Evolutionary conservation across 2,113 vertebrate species (phyloP).

Genomic region (Zosterops japonicus): DNA sequence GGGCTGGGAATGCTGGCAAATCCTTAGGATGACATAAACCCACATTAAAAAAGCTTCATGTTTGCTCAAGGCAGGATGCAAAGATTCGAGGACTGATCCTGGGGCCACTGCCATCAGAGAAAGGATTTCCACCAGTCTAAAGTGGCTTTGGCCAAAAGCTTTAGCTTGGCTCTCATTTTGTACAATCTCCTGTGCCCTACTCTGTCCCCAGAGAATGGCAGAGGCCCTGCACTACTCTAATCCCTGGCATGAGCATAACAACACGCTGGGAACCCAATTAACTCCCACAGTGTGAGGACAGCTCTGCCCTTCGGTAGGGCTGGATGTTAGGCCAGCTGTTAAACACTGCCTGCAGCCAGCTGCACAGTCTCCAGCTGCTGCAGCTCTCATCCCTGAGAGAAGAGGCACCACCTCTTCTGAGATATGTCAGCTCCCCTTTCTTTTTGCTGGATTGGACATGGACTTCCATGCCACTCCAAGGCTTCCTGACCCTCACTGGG

Average conservation of each 20-base stretch:
- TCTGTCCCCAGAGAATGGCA: not conserved
- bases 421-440: not conserved
- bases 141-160: not conserved
- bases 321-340: not conserved
- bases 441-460: not conserved
- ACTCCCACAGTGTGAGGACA: rapidly evolving
- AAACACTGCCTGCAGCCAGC: not conserved
- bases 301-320: not conserved
- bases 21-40: not conserved
- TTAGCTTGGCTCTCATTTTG: not conserved
- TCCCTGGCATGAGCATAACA: not conserved
- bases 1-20: not conserved
- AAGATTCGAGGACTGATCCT: not conserved
- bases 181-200: not conserved
- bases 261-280: not conserved
- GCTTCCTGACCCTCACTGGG: not conserved
- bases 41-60: rapidly evolving
- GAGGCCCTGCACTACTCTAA: not conserved
- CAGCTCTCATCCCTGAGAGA: not conserved
- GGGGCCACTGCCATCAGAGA: not conserved
- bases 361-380: slow-evolving; percentile 5
- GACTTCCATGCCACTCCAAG: not conserved
- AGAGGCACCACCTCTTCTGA: not conserved
- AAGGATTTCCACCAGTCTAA: not conserved
- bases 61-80: not conserved